Base-by-base conservation (phyloP, 2,797 vertebrate genomes). In the Melanitta fusca region DNA sequence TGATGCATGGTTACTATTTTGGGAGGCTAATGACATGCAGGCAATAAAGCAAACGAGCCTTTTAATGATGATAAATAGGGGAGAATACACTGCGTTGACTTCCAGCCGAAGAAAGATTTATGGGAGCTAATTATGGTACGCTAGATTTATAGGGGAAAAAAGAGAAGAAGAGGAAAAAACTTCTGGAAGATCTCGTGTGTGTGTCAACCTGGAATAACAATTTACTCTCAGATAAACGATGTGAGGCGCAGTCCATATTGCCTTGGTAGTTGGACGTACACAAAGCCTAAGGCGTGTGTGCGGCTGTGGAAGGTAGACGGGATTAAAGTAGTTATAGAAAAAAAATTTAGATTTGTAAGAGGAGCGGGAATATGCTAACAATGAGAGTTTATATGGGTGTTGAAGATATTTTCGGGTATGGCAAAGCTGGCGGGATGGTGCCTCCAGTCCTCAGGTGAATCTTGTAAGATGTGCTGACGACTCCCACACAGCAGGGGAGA, bases 11-110 rank as follows among this genome's bases (percentile, higher is more conserved):
- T 62, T 85, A 61, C 91, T 90, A 78, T 87, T 91, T 96, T 65
- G 43, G 83, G 79, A 91, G 53, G 68, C 56, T 85, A 94, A 72
- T 84, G 70, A 85, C 78, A 79, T 6, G 28, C 16, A 61, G 85
- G 75, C 58, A 89, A 92, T 90, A 93, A 91, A 88, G 47, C 80
- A 96, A 95, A 94, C 57, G 19, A 95, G 79, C 36, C 77, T 89
- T 61, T 88, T 89, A 93, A 94, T 24, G 74, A 87, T 60, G 93
- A 91, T 86, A 95, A 93, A 85, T 71, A 74, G 66, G 57, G 62
- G n/a, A 93, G 53, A 91, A 78, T 30, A 30, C 49, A 75, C 70
- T 62, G 78, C 38, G 36, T 30, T 10, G 47, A 87, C 13, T 21
- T 61, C 70, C 68, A 84, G 18, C 36, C 6, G 41, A 73, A 90